Evolutionary conservation across 2,113 vertebrate genomes (phyloP), one percentile per base, ranked within the genome.

Genomic region (Brienomyrus brachyistius): DNA sequence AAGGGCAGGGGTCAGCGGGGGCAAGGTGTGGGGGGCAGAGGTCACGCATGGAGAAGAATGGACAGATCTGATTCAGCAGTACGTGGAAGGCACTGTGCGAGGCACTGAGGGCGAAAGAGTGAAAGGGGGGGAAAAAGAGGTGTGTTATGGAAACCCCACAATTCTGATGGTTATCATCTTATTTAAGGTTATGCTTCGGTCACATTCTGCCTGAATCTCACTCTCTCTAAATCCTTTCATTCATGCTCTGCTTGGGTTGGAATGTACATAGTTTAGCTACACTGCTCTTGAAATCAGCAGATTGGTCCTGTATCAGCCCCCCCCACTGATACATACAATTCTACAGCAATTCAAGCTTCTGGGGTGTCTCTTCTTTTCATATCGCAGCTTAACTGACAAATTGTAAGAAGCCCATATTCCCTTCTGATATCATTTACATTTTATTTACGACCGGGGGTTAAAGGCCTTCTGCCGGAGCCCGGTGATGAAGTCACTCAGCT

Each of bases 21-120:
- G 89, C 91, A 94, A 47, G 82, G 47, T 17, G 43, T 50, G 52
- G 90, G 92, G 94, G 92, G 90, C 94, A 88, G 88, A 91, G 94
- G 93, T 94, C 94, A 93, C 88, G 83, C 88, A 91, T 31, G 90
- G 92, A 89, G 93, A 91, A 91, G 92, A 93, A 93, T 56, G 89
- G 87, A 91, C 89, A 90, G 87, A 77, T 91, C 93, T 92, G 93
- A 94, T 93, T 95, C 93, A 95, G 54, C 87, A 66, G 31, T 66
- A 45, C 10, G 9, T 45, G 54, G 56, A 88, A 6, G 56, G 6
- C 87, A 13, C 40, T 62, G 52, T 74, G 89, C 10, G 56, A 11
- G 56, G 59, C 17, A 2, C 23, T 15, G 48, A 52, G 85, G 54
- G 51, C 2, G 23, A 31, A 87, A 7, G 31, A 31, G 27, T 4